Evolutionary conservation across 2,888 invertebrate species (phyloP), one percentile per base, ranked within the genome.

Genomic region (Lacanobia wlatinum): DNA sequence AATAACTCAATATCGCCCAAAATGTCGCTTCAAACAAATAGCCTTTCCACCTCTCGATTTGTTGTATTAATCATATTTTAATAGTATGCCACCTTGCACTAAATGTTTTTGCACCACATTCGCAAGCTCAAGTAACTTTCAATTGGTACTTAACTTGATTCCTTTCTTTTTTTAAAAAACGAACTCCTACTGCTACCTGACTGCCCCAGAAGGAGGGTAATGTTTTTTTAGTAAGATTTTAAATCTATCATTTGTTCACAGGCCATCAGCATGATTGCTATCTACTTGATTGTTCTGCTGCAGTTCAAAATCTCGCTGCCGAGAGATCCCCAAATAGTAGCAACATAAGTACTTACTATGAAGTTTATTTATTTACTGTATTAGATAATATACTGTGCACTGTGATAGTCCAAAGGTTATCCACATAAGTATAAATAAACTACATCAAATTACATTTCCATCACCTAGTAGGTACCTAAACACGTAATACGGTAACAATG

Each of bases 271-370:
- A 97, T 97, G 88, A 97, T 97, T 62, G 96, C 97, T 2, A 97
- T 97, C 70, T 97, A 97, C 88, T 92, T 97, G 69, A 97, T 97
- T 60, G 97, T 97, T 4, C 89, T 97, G 52, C 93, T 97, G 61
- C 97, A 97, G 89, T 97, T 97, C 92, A 97, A 97, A 93, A 97
- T 97, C 73, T 96, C 96, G 21, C 90, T 96, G 4, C 96, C 94
- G 0, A 96, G 94, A 80, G 95, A 95, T 55, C 90, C 91, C 3
- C 87, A 90, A 86, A 73, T 71, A 18, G 43, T 64, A 73, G 61
- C 48, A 10, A 73, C 73, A 38, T 78, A 73, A 73, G 43, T 48
- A 18, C 9, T 12, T 48, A 18, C 9, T 16, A 60, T 10, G 16
- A 48, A 64, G 21, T 43, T n/a, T 38, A n/a, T 58, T 38, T 58